Evolutionary conservation across 2,797 vertebrate species (phyloP).

Genomic region (Australoheros facetus): DNA sequence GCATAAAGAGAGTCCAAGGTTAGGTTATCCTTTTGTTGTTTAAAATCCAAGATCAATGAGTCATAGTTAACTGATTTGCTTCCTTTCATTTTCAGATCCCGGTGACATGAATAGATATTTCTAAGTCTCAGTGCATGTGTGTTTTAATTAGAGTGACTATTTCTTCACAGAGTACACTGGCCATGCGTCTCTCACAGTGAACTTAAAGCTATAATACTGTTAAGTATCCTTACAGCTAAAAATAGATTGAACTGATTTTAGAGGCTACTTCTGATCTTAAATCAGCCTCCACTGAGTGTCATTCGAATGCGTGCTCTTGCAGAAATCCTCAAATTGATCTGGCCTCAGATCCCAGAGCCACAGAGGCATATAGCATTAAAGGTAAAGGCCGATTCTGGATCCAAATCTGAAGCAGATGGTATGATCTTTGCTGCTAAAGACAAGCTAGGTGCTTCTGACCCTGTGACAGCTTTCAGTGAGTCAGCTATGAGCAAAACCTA

Average conservation of each 20-base stretch:
- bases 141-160: conserved; percentile 6
- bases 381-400: conserved; percentile 46
- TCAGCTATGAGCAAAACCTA: conserved; percentile 7
- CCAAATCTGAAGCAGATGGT: conserved; percentile 27
- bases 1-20: neutral
- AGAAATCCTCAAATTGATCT: conserved; percentile 47
- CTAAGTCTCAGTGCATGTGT: conserved; percentile 5
- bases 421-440: conserved; percentile 27
- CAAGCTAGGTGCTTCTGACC: conserved; percentile 28
- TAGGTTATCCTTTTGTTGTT: conserved; percentile 27
- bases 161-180: conserved; percentile 6
- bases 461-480: conserved; percentile 18
- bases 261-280: conserved; percentile 53
- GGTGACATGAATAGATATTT: neutral
- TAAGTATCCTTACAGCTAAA: conserved; percentile 69
- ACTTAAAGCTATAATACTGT: conserved; percentile 58
- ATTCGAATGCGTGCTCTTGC: conserved; percentile 5
- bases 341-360: conserved; percentile 33
- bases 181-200: conserved; percentile 25
- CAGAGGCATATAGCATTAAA: neutral
- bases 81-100: conserved; percentile 17
- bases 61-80: neutral
- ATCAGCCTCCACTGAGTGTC: conserved; percentile 33
- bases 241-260: conserved; percentile 68
- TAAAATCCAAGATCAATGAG: conserved; percentile 8